Conservation (phyloP, 1,140 invertebrate genomes). For the Aphaenogaster floridana region DNA sequence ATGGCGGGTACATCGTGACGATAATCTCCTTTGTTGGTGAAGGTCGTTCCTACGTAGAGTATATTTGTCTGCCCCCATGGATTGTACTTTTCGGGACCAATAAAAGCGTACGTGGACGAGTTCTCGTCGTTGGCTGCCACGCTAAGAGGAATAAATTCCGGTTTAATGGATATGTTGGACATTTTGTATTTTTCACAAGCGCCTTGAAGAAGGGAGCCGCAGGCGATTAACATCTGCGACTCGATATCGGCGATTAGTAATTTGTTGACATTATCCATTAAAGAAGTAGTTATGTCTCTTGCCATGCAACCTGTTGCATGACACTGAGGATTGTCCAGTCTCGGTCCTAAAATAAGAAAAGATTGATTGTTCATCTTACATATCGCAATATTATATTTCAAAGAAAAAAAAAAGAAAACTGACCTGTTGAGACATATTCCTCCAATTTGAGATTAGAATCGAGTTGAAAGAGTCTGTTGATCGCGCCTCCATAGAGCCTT, state of each 20-base stretch:
- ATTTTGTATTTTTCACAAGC: constrained; percentile 95
- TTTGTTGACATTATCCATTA: constrained; percentile 96
- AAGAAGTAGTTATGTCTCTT: constrained; percentile 89
- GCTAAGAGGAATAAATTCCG: constrained; percentile 92
- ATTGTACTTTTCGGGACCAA: constrained; percentile 95
- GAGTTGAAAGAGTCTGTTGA: constrained; percentile 94
- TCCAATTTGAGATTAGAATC: constrained; percentile 91
- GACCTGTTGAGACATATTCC: constrained; percentile 89
- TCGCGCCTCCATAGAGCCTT: constrained; percentile 92
- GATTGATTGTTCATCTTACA: background rate
- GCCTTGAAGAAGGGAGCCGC: constrained; percentile 95
- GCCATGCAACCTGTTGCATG: constrained; percentile 93
- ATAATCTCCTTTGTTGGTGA: constrained; percentile 96
- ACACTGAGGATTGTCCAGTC: constrained; percentile 94
- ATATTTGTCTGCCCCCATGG: constrained; percentile 92
- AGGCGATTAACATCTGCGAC: constrained; percentile 93
- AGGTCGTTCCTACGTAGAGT: constrained; percentile 97
- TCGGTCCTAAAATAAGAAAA: constrained; percentile 88
- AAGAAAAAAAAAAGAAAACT: background rate
- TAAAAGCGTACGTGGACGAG: constrained; percentile 97
- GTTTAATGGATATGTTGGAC: constrained; percentile 92
- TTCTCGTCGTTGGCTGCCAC: constrained; percentile 97
- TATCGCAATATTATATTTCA: background rate
- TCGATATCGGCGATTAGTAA: constrained; percentile 95
- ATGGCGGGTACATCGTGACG: constrained; percentile 98